These are phyloP conservation scores for Acleris holmiana DNA, from an alignment of 2,888 invertebrate genomes.

Conservation along the genomic window DNA sequence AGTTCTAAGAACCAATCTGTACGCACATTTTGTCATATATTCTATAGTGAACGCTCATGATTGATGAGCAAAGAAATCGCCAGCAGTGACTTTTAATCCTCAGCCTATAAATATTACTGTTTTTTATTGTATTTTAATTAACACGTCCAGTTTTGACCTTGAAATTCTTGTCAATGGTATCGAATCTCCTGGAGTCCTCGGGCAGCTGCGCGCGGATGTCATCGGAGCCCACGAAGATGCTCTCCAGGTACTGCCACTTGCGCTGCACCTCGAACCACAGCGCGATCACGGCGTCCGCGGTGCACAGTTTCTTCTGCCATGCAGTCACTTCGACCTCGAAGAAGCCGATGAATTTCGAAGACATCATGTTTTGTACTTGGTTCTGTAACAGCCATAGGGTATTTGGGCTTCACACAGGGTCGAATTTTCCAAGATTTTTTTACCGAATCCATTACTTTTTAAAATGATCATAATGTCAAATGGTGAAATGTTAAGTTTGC, in stretches of 20 bases:
- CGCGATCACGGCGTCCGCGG: slow-evolving; percentile 93
- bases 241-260: slow-evolving; percentile 97
- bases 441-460: too few species aligned
- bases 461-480: too few species aligned
- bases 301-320: slow-evolving; percentile 95
- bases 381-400: slow-evolving; percentile 53
- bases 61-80: too few species aligned
- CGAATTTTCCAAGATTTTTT: too few species aligned
- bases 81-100: too few species aligned
- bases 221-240: slow-evolving; percentile 97
- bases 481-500: too few species aligned
- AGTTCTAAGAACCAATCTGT: too few species aligned
- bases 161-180: slow-evolving; percentile 93
- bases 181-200: slow-evolving; percentile 95
- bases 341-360: slow-evolving; percentile 95
- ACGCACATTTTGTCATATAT: too few species aligned
- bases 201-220: slow-evolving; percentile 96
- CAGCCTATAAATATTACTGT: too few species aligned
- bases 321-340: slow-evolving; percentile 92
- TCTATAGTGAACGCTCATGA: too few species aligned
- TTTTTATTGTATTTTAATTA: too few species aligned
- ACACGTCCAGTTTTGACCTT: slow-evolving; percentile 74
- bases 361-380: slow-evolving; percentile 97
- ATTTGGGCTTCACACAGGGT: too few species aligned
- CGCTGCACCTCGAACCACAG: slow-evolving; percentile 96